Percentiles rank a stretch among this genome's conserved stretches.
These are phyloP conservation scores for Nothobranchius furzeri DNA, from an alignment of 2,113 vertebrate genomes.

Conservation along the genomic window DNA sequence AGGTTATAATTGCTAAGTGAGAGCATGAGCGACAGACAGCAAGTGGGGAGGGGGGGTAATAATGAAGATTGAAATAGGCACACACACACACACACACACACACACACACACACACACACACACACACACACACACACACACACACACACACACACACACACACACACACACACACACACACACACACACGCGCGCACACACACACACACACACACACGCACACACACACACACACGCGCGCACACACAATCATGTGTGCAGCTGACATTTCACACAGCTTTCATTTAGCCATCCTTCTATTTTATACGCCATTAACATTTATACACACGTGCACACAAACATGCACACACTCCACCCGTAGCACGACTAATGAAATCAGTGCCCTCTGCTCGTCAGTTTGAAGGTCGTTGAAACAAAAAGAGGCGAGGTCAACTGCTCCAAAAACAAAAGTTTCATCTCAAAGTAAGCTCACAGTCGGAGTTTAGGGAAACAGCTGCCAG, in stretches of 20 bases:
- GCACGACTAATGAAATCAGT: conserved; percentile 58
- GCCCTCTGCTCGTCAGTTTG: conserved; percentile 47
- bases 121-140: not conserved
- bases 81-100: not conserved
- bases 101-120: too few species aligned
- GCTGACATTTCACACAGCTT: conserved; percentile 66
- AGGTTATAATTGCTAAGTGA: conserved; percentile 72
- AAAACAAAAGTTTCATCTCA: conserved; percentile 9
- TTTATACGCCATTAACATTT: conserved; percentile 70
- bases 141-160: not conserved
- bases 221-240: too few species aligned
- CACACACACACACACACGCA: too few species aligned
- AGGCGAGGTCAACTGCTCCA: conserved; percentile 25
- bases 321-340: conserved; percentile 40
- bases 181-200: too few species aligned
- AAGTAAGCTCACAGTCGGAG: conserved; percentile 1
- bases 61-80: conserved; percentile 54
- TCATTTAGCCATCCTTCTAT: conserved; percentile 55
- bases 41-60: conserved; percentile 40
- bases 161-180: not conserved
- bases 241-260: conserved; percentile 10
- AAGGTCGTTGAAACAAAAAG: conserved; percentile 42
- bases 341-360: conserved; percentile 19
- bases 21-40: conserved; percentile 47
- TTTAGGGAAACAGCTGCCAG: not conserved